Evolutionary conservation across 1,140 invertebrate species (phyloP).

Genomic region (Macrotrachela quadricornifera): DNA sequence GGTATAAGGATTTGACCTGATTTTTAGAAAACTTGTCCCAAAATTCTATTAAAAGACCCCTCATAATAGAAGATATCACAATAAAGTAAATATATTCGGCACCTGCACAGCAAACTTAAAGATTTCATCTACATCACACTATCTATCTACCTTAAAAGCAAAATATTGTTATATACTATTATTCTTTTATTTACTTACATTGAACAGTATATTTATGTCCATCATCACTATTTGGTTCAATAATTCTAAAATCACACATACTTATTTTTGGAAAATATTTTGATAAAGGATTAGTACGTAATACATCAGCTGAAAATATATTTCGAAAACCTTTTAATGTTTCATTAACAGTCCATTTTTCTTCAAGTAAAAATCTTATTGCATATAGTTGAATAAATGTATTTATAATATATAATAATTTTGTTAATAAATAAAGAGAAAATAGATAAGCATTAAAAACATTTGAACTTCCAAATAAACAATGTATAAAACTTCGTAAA

Average conservation of each 20-base stretch:
- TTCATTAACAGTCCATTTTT: constrained; percentile 1
- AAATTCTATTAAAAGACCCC: no score
- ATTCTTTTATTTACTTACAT: constrained; percentile 10
- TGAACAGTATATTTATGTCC: constrained; percentile 21
- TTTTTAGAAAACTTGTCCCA: no score
- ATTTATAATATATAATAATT: constrained; percentile 33
- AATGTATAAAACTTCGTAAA: constrained; percentile 9
- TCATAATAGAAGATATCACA: no score
- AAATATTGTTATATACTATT: no score
- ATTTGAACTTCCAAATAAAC: constrained; percentile 17
- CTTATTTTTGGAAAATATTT: constrained; percentile 8
- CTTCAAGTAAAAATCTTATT: constrained; percentile 24
- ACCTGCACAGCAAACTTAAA: no score
- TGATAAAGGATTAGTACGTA: background rate
- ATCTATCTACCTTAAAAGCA: no score
- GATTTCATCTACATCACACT: no score
- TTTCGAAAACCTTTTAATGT: background rate
- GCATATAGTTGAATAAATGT: constrained; percentile 33
- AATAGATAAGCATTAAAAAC: constrained; percentile 32
- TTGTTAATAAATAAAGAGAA: constrained; percentile 31
- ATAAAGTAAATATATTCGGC: no score
- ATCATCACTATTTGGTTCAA: constrained; percentile 2
- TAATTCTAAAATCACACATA: constrained; percentile 8
- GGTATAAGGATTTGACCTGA: no score
- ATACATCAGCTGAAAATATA: no score